Conservation (phyloP, 2,113 vertebrate genomes). For the Tachysurus fulvidraco region DNA sequence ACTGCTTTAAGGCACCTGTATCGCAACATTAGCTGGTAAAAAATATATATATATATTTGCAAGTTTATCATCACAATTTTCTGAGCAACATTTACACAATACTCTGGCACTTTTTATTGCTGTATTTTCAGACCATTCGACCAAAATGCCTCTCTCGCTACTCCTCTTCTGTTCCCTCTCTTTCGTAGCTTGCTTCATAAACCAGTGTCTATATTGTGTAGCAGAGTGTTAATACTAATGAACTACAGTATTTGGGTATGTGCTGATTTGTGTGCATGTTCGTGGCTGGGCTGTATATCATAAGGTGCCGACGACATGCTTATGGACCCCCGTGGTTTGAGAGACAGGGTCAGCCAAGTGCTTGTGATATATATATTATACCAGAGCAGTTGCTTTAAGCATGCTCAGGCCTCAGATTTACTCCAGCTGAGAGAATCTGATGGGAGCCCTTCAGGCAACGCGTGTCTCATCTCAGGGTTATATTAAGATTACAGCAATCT, state of each 20-base stretch:
- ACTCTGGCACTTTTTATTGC: not conserved
- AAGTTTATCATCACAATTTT: slow-evolving; percentile 20
- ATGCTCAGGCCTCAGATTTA: slow-evolving; percentile 12
- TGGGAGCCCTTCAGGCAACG: slow-evolving; percentile 37
- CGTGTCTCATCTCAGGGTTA: slow-evolving; percentile 41
- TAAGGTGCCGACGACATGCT: not conserved
- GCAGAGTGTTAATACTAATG: not conserved
- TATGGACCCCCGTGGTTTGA: not conserved
- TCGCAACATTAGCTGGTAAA: not conserved
- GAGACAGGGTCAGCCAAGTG: not conserved
- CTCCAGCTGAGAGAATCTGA: slow-evolving; percentile 32
- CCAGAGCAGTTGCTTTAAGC: slow-evolving; percentile 22
- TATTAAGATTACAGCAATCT: slow-evolving; percentile 46
- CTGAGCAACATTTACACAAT: not conserved
- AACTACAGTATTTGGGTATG: not conserved
- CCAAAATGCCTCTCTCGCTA: not conserved
- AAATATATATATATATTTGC: not conserved
- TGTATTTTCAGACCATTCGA: not conserved
- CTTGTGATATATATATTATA: slow-evolving; percentile 36
- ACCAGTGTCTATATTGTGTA: not conserved
- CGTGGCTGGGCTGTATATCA: not conserved
- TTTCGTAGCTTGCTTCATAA: not conserved
- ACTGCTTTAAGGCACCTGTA: slow-evolving; percentile 2
- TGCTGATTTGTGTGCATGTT: not conserved
- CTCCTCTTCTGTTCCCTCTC: not conserved